Conservation (phyloP, 2,797 vertebrate species). For the Melanotaenia trifasciata region DNA sequence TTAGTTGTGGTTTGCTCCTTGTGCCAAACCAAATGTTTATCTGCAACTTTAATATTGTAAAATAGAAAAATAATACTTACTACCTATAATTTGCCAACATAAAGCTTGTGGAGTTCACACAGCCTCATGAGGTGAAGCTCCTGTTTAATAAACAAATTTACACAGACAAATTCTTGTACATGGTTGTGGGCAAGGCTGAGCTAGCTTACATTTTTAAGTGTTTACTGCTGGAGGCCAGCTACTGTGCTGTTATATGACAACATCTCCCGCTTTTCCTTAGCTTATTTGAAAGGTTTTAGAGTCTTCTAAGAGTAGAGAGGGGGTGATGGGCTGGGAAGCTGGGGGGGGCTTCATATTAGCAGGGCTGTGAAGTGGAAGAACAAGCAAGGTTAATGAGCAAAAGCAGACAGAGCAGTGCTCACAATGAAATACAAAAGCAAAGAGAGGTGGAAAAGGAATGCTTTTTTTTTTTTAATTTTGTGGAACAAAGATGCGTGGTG, state of each 20-base stretch:
- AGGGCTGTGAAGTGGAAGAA: conserved; percentile 85
- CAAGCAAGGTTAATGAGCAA: conserved; percentile 86
- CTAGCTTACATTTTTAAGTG: conserved; percentile 14
- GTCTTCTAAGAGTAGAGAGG: conserved; percentile 59
- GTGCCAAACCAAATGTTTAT: background rate
- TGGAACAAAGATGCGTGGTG: conserved; percentile 51
- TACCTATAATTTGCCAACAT: background rate
- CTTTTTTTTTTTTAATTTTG: conserved; percentile 58
- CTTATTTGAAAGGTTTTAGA: conserved; percentile 67
- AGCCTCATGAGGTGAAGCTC: background rate
- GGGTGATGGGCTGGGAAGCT: background rate
- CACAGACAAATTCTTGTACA: background rate
- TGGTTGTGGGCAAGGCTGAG: conserved; percentile 13
- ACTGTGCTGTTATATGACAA: conserved; percentile 26
- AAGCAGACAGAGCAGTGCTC: conserved; percentile 82
- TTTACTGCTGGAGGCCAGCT: conserved; percentile 35
- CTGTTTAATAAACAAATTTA: background rate
- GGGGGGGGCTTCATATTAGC: conserved; percentile 71
- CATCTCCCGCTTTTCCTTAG: conserved; percentile 42
- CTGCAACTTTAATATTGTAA: background rate
- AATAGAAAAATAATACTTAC: background rate
- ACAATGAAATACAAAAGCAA: conserved; percentile 74
- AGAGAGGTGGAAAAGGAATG: conserved; percentile 59
- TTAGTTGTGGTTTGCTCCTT: too few relatives aligned
- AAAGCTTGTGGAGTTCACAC: background rate